Evolutionary conservation across 2,888 invertebrate genomes (phyloP).

Genomic region (Elmis aenea): DNA sequence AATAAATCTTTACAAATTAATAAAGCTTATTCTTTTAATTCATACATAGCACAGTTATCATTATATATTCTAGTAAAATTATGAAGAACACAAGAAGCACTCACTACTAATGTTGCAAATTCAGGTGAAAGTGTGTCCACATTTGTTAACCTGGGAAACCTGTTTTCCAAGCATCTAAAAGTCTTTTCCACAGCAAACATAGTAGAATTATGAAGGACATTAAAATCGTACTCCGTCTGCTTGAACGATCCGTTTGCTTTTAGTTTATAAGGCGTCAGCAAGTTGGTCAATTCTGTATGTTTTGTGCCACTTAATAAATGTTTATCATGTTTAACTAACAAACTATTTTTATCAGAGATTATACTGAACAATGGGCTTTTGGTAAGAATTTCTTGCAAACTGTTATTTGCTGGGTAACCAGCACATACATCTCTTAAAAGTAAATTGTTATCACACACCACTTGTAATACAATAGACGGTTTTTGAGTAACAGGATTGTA

Average conservation of each 20-base stretch:
- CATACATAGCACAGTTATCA: constrained; percentile 22
- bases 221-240: constrained; percentile 21
- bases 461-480: constrained; percentile 27
- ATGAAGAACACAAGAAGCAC: constrained; percentile 26
- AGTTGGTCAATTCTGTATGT: constrained; percentile 25
- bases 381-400: constrained; percentile 23
- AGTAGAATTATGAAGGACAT: constrained; percentile 23
- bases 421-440: constrained; percentile 26
- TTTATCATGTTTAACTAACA: constrained; percentile 18
- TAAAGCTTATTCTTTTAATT: too few relatives aligned
- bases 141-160: constrained; percentile 25
- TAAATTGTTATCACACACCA: constrained; percentile 27
- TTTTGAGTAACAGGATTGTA: constrained; percentile 22
- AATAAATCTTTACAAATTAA: too few relatives aligned
- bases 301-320: constrained; percentile 27
- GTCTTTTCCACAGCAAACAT: constrained; percentile 27
- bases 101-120: constrained; percentile 24
- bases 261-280: constrained; percentile 25
- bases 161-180: constrained; percentile 23
- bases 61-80: constrained; percentile 28
- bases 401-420: constrained; percentile 26
- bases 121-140: constrained; percentile 22
- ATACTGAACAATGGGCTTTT: constrained; percentile 21
- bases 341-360: constrained; percentile 17
- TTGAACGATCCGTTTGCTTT: constrained; percentile 8